Evolutionary conservation across 2,888 invertebrate genomes (phyloP).

Genomic region (Temnothorax ravouxi): DNA sequence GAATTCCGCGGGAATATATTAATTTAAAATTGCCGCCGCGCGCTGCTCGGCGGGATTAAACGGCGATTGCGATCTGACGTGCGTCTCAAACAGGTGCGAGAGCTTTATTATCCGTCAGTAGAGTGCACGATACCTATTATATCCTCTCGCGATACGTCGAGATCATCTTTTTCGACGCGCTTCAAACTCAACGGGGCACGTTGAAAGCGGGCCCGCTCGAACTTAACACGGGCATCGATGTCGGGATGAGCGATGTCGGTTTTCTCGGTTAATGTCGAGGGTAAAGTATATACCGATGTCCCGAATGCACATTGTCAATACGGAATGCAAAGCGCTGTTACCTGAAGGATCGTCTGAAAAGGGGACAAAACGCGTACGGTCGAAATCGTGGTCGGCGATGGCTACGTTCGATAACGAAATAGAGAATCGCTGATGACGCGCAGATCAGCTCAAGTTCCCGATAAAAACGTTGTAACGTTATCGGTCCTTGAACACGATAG

Average conservation of each 20-base stretch:
- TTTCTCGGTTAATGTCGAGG: constrained; percentile 16
- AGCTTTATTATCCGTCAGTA: constrained; percentile 48
- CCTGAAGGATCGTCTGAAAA: not conserved
- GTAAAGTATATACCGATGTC: not conserved
- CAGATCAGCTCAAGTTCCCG: not conserved
- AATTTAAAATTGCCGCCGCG: constrained; percentile 55
- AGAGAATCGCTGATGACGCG: constrained; percentile 1
- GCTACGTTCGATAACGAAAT: not conserved
- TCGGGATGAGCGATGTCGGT: not conserved
- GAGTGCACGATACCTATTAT: constrained; percentile 44
- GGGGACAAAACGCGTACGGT: not conserved
- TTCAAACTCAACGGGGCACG: constrained; percentile 2
- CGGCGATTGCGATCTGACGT: constrained; percentile 54
- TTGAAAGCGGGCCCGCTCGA: constrained; percentile 11
- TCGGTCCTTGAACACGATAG: constrained; percentile 49
- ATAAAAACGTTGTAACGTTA: constrained; percentile 31
- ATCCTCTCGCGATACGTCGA: constrained; percentile 35
- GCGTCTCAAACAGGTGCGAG: constrained; percentile 56
- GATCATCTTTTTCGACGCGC: constrained; percentile 44
- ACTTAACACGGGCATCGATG: constrained; percentile 18
- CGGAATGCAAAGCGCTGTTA: constrained; percentile 5
- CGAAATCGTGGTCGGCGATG: not conserved
- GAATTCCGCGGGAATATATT: constrained; percentile 61
- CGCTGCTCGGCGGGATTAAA: constrained; percentile 32
- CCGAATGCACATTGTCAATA: not conserved